Evolutionary conservation across 2,797 vertebrate species (phyloP).

Genomic region (Echeneis naucrates): DNA sequence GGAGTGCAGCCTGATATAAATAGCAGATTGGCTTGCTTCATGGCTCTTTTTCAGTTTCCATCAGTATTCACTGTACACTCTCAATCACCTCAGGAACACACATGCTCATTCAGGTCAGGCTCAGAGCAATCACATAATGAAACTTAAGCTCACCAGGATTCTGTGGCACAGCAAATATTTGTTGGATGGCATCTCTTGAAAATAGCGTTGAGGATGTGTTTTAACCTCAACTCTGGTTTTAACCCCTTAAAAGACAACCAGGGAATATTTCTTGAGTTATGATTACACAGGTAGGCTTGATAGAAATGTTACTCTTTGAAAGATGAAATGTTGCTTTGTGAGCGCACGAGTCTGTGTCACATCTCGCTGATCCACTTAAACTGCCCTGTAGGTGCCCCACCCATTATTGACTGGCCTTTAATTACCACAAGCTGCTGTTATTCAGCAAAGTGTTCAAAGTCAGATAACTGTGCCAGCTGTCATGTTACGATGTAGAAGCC

Average conservation of each 20-base stretch:
- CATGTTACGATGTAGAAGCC: conserved; percentile 35
- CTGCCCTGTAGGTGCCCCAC: conserved; percentile 32
- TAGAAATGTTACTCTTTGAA: background rate
- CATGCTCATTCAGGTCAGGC: conserved; percentile 59
- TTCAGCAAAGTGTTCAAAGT: conserved; percentile 27
- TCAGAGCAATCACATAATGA: conserved; percentile 45
- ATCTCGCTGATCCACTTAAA: conserved; percentile 39
- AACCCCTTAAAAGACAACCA: conserved; percentile 18
- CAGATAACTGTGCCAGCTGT: conserved; percentile 48
- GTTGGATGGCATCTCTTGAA: background rate
- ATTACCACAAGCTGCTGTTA: conserved; percentile 55
- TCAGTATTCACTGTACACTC: conserved; percentile 75
- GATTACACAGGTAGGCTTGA: conserved; percentile 2
- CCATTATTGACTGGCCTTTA: conserved; percentile 60
- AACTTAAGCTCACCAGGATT: conserved; percentile 16
- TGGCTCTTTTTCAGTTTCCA: conserved; percentile 69
- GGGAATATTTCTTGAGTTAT: conserved; percentile 6
- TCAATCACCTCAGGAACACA: conserved; percentile 65
- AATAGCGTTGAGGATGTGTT: conserved; percentile 18
- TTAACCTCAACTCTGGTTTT: conserved; percentile 20
- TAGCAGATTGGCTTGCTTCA: conserved; percentile 77
- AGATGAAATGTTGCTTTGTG: background rate
- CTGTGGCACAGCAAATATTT: conserved; percentile 7
- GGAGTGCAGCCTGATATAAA: conserved; percentile 78
- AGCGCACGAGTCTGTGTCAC: conserved; percentile 20